phyloP scores from a whole-genome alignment of 1,140 invertebrate genomes.

The Pogonus chalceus region DNA sequence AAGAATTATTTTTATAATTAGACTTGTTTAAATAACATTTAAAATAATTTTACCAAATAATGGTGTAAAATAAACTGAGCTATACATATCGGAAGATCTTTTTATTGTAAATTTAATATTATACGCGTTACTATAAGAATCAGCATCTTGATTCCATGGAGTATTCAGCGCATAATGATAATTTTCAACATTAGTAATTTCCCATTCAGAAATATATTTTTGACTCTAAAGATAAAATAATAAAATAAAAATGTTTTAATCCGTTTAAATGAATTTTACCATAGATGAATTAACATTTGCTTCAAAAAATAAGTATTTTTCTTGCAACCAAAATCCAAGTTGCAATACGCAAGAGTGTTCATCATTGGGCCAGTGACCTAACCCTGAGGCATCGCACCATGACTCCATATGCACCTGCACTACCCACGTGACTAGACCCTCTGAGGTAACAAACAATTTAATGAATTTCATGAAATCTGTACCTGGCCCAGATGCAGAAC shows the following conservation, averaged over 20 bases:
- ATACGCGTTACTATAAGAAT: background rate
- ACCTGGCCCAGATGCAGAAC: background rate
- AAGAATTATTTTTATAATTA: conserved; percentile 9
- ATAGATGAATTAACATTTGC: background rate
- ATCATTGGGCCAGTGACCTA: conserved; percentile 28
- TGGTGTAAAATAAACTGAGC: conserved; percentile 22
- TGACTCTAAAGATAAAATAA: background rate
- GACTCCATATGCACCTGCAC: conserved; percentile 19
- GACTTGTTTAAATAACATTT: background rate
- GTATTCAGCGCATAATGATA: background rate
- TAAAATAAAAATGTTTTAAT: background rate
- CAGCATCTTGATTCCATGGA: background rate
- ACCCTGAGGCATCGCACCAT: conserved; percentile 21
- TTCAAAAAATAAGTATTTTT: background rate
- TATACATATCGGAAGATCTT: conserved; percentile 21
- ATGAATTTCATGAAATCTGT: conserved; percentile 17
- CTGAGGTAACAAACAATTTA: conserved; percentile 18
- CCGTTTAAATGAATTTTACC: background rate
- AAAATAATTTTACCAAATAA: conserved; percentile 21
- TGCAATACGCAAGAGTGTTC: conserved; percentile 23
- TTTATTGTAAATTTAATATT: conserved; percentile 18
- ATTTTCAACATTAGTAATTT: background rate
- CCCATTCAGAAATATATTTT: background rate
- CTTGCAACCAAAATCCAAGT: conserved; percentile 17
- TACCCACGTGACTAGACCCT: conserved; percentile 22